Evolutionary conservation across 2,113 vertebrate species (phyloP).

Genomic region (Salminus brasiliensis): DNA sequence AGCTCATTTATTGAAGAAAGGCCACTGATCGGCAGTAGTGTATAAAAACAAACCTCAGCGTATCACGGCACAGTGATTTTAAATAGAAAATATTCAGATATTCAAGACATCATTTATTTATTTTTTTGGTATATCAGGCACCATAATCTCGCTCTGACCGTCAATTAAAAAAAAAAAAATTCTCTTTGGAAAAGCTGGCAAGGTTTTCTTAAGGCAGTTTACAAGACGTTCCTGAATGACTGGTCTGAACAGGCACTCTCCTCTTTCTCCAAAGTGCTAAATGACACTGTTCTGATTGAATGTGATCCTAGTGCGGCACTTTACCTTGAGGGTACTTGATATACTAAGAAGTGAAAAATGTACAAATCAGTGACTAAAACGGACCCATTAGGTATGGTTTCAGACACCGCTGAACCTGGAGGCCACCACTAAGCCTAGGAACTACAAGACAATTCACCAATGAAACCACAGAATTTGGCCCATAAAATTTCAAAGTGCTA

Average conservation of each 20-base stretch:
- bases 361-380: background rate
- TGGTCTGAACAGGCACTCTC: background rate
- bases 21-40: background rate
- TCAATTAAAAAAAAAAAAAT: too few species aligned
- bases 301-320: background rate
- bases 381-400: background rate
- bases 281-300: background rate
- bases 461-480: background rate
- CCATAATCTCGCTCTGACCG: too few species aligned
- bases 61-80: slow-evolving; percentile 1
- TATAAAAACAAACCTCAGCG: background rate
- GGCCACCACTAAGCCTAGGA: background rate
- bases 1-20: background rate
- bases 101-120: background rate
- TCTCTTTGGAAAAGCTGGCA: background rate
- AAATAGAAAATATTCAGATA: background rate
- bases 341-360: background rate
- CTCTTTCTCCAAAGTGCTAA: background rate
- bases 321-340: background rate
- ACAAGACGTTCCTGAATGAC: background rate
- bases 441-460: background rate
- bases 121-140: slow-evolving; percentile 19
- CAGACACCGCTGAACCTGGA: background rate
- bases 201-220: background rate
- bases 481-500: slow-evolving; percentile 20